Evolutionary conservation across 2,113 vertebrate species (phyloP).

Genomic region (Desmodus rotundus): DNA sequence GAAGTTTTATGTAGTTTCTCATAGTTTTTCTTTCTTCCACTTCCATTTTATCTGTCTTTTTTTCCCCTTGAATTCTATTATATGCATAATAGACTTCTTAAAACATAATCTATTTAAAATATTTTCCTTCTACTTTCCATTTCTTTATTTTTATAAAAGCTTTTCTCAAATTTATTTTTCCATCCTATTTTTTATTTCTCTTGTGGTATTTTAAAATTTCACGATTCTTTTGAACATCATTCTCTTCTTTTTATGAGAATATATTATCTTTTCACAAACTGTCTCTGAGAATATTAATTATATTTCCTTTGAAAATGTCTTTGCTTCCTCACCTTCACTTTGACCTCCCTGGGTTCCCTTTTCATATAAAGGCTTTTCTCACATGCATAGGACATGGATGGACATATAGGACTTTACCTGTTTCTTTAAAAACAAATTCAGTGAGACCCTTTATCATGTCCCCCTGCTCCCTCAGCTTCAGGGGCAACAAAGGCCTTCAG

Average conservation of each 20-base stretch:
- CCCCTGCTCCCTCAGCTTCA: fast-evolving
- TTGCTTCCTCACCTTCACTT: background rate
- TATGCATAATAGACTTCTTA: background rate
- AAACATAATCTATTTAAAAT: background rate
- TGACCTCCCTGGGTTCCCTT: background rate
- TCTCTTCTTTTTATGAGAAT: background rate
- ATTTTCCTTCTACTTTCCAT: background rate
- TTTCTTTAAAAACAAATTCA: background rate
- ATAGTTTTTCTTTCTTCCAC: background rate
- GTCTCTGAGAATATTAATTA: background rate
- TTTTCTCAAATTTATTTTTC: background rate
- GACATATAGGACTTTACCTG: background rate
- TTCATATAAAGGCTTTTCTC: background rate
- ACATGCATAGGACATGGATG: background rate
- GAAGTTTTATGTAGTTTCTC: background rate
- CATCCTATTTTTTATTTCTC: background rate
- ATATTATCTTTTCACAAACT: background rate
- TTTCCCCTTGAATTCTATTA: background rate
- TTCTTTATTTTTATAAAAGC: background rate
- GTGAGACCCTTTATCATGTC: background rate
- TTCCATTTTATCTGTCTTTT: background rate
- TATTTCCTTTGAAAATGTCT: background rate
- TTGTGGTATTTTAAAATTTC: background rate
- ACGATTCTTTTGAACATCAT: background rate
- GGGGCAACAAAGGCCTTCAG: background rate